Conservation (phyloP, 2,113 vertebrate genomes). For the Drymodes brunneopygia region DNA sequence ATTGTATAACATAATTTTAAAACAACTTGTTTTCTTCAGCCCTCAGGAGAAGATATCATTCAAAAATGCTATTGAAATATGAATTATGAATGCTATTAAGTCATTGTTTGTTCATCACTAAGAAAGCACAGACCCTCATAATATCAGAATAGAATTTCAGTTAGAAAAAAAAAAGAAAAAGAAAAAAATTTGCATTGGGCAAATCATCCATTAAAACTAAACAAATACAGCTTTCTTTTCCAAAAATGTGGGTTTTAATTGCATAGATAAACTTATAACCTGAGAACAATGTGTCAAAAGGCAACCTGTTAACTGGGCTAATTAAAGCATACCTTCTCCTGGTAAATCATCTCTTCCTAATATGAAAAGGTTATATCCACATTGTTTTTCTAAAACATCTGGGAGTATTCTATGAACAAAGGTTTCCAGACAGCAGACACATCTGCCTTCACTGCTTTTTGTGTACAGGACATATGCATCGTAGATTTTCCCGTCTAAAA, state of each 20-base stretch:
- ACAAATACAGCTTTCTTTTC: neutral
- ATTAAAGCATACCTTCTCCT: slow-evolving; percentile 78
- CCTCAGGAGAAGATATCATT: neutral
- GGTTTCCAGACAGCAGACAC: neutral
- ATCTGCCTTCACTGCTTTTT: slow-evolving; percentile 10
- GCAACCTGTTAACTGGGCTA: neutral
- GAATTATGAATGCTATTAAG: neutral
- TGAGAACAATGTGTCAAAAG: neutral
- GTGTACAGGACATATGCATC: slow-evolving; percentile 86
- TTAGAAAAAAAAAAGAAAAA: neutral
- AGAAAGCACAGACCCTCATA: neutral
- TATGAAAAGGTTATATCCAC: slow-evolving; percentile 88
- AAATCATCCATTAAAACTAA: neutral
- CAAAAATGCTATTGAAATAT: no score
- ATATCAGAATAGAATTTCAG: neutral
- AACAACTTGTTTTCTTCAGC: neutral
- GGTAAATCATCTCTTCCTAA: slow-evolving; percentile 83
- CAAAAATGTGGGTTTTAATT: neutral
- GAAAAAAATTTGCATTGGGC: neutral
- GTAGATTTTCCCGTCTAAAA: slow-evolving; percentile 83
- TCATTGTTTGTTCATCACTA: neutral
- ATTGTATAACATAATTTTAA: neutral
- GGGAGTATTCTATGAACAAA: slow-evolving; percentile 80
- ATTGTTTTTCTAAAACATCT: slow-evolving; percentile 83
- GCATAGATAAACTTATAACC: neutral